phyloP scores from a whole-genome alignment of 2,797 vertebrate genomes.

The Cyclura pinguis region DNA sequence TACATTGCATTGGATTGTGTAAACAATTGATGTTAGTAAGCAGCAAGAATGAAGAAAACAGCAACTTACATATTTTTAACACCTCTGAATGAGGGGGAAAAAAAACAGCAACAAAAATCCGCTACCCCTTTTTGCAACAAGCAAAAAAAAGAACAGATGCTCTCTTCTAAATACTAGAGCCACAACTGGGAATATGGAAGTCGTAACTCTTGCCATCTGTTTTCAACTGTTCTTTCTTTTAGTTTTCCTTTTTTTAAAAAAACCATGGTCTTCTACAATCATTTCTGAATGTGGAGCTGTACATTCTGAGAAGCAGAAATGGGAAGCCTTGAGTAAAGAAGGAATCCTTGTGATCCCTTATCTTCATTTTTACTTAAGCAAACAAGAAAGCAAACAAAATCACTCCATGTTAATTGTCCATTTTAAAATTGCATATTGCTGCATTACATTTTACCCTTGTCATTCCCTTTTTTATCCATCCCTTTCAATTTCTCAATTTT shows the following conservation, averaged over 20 bases:
- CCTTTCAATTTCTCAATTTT: slow-evolving; percentile 61
- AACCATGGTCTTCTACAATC: slow-evolving; percentile 74
- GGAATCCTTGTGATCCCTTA: slow-evolving; percentile 65
- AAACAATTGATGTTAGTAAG: slow-evolving; percentile 80
- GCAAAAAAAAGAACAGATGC: slow-evolving; percentile 80
- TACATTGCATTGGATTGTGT: slow-evolving; percentile 73
- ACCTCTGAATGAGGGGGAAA: slow-evolving; percentile 79
- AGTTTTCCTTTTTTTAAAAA: too few species aligned
- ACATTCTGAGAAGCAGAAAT: slow-evolving; percentile 44
- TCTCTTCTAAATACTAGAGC: slow-evolving; percentile 83
- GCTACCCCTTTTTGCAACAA: slow-evolving; percentile 70
- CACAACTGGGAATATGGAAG: slow-evolving; percentile 83
- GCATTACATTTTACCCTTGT: slow-evolving; percentile 38
- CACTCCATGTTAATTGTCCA: slow-evolving; percentile 45
- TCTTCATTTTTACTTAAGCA: slow-evolving; percentile 46
- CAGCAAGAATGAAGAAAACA: slow-evolving; percentile 81
- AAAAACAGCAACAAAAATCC: background rate
- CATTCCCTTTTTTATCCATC: slow-evolving; percentile 45
- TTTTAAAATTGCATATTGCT: slow-evolving; percentile 61
- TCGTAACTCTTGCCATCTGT: slow-evolving; percentile 84
- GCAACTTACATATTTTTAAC: slow-evolving; percentile 81
- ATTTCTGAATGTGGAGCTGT: slow-evolving; percentile 73
- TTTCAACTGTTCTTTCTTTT: slow-evolving; percentile 84
- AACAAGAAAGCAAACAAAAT: background rate
- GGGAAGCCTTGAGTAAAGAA: slow-evolving; percentile 45